These are phyloP conservation scores for Melanitta fusca DNA, from an alignment of 2,797 vertebrate genomes.

Conservation along the genomic window DNA sequence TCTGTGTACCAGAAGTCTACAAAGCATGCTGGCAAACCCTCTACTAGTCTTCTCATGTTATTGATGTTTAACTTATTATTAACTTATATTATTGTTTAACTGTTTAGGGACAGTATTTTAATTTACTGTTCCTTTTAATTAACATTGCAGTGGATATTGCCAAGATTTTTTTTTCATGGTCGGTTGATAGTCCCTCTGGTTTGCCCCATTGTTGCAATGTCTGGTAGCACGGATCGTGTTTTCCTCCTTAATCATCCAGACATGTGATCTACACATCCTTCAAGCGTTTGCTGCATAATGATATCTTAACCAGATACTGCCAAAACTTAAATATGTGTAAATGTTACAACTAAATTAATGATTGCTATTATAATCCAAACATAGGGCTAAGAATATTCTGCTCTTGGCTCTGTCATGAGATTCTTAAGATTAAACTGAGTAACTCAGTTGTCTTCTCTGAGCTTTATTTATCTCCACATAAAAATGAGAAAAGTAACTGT, in stretches of 20 bases:
- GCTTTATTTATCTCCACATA: neutral
- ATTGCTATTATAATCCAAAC: neutral
- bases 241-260: neutral
- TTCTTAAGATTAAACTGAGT: neutral
- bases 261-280: accelerated
- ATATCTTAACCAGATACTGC: neutral
- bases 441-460: neutral
- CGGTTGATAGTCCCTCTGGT: neutral
- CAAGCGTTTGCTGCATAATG: neutral
- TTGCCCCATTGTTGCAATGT: neutral
- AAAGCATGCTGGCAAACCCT: neutral
- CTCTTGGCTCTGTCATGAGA: neutral
- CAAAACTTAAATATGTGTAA: neutral
- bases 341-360: neutral
- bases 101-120: neutral
- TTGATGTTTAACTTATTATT: neutral
- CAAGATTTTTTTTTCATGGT: neutral
- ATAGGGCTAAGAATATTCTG: neutral
- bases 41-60: neutral
- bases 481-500: neutral
- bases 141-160: neutral
- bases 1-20: neutral
- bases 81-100: neutral
- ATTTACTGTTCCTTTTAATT: neutral
- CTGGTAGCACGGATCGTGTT: neutral